Conservation (phyloP, 2,888 invertebrate species). For the Neoascia interrupta region DNA sequence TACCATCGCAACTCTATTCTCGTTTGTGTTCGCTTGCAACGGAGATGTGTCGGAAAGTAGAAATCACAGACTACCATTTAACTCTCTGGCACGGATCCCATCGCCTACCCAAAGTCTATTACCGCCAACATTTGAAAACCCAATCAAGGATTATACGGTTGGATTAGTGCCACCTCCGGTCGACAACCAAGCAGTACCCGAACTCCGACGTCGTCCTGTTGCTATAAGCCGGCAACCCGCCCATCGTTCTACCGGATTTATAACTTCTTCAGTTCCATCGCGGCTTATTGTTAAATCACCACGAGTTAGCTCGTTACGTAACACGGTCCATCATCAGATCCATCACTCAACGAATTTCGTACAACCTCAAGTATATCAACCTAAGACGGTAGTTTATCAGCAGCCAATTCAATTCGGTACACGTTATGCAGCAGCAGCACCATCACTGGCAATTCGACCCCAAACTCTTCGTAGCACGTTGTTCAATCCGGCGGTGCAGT, state of each 20-base stretch:
- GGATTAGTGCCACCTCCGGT: conserved; percentile 49
- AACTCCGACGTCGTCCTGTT: conserved; percentile 6
- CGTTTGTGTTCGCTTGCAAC: conserved; percentile 19
- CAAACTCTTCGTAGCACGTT: conserved; percentile 12
- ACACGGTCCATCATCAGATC: background rate
- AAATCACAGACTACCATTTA: conserved; percentile 24
- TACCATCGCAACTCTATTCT: conserved; percentile 5
- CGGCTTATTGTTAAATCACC: conserved; percentile 7
- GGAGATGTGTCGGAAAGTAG: conserved; percentile 34
- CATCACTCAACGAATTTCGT: conserved; percentile 38
- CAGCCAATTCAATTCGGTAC: conserved; percentile 16
- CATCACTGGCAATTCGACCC: conserved; percentile 1
- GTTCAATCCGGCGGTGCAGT: background rate
- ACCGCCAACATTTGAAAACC: conserved; percentile 54
- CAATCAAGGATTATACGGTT: conserved; percentile 59
- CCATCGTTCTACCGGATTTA: background rate
- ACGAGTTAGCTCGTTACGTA: background rate
- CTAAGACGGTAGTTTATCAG: conserved; percentile 44
- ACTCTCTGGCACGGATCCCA: conserved; percentile 27
- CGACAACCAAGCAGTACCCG: background rate
- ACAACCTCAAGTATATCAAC: conserved; percentile 55
- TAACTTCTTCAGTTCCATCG: conserved; percentile 15
- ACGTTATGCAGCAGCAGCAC: conserved; percentile 15
- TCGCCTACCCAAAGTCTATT: conserved; percentile 33
- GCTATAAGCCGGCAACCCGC: background rate